Conservation (phyloP, 1,140 invertebrate species). For the Anoplophora glabripennis region DNA sequence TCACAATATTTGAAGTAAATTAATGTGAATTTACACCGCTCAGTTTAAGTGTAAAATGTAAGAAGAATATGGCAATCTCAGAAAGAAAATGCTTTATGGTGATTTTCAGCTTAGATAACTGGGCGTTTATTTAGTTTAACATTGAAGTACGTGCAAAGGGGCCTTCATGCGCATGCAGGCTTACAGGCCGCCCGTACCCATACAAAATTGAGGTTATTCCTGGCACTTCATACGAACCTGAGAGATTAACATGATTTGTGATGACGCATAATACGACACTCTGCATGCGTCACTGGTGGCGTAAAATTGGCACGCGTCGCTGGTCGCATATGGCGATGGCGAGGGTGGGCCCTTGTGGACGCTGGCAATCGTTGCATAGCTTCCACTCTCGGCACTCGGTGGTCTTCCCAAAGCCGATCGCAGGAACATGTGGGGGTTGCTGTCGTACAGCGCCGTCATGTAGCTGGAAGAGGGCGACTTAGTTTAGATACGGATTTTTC, state of each 20-base stretch:
- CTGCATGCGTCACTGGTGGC: conserved; percentile 56
- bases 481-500: neutral
- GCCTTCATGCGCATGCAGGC: too few species aligned
- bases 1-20: too few species aligned
- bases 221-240: conserved; percentile 51
- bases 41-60: too few species aligned
- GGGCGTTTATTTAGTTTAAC: too few species aligned
- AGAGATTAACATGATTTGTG: conserved; percentile 55
- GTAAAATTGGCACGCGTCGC: conserved; percentile 52
- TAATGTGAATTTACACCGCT: too few species aligned
- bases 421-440: conserved; percentile 69
- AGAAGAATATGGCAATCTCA: too few species aligned
- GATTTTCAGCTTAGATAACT: too few species aligned
- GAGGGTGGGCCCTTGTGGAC: conserved; percentile 63
- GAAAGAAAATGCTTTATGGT: too few species aligned
- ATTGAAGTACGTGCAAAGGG: too few species aligned
- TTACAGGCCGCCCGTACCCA: too few species aligned
- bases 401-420: conserved; percentile 61
- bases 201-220: too few species aligned
- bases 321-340: conserved; percentile 64
- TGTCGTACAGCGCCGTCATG: conserved; percentile 66
- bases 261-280: conserved; percentile 61
- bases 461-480: conserved; percentile 51
- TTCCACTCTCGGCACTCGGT: conserved; percentile 70
- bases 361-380: conserved; percentile 77